Evolutionary conservation across 2,113 vertebrate species (phyloP), one percentile per base, ranked within the genome.

Genomic region (Nibea coibor): DNA sequence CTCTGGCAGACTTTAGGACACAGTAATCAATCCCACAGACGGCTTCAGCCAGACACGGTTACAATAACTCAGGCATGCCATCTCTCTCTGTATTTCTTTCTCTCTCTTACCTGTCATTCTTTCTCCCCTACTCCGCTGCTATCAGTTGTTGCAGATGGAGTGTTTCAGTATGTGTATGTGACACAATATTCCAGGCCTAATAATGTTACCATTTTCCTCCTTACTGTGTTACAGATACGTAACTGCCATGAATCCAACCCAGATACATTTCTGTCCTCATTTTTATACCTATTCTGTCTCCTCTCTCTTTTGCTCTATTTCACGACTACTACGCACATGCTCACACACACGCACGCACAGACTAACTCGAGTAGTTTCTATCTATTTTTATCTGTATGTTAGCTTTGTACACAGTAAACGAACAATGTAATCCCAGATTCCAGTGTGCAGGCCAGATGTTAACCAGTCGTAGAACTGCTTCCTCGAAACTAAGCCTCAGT

Each of bases 11-110:
- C 65, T 75, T 65, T 42, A 45, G 80, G 62, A 77, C 39, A 45
- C 63, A 83, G 53, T 85, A 85, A 91, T 92, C 82, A 90, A 79
- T 91, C 78, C 85, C 63, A 57, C 10, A 68, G 68, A 84, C 72
- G 68, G 45, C 70, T 85, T 26, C 68, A 80, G 73, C 53, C 71
- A 80, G 64, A 76, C 31, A 64, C 54, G 24, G 74, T 67, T 68
- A 56, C 43, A 73, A 74, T 86, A 83, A 83, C 82, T 80, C 57
- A 77, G 39, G 61, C 35, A 72, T 73, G 66, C 50, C 45, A 31
- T 26, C 59, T 72, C 66, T 6, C 20, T 75, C 24, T 79, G 2
- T 72, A 10, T 78, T 47, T 66, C 39, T 28, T 7, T 83, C 42
- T 61, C 48, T 45, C 50, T 56, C 72, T n/a, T 63, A 26, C 43